Percentiles rank a stretch among this genome's conserved stretches.
These are phyloP conservation scores for Schizaphis graminum DNA, from an alignment of 2,888 invertebrate species.

Conservation along the genomic window DNA sequence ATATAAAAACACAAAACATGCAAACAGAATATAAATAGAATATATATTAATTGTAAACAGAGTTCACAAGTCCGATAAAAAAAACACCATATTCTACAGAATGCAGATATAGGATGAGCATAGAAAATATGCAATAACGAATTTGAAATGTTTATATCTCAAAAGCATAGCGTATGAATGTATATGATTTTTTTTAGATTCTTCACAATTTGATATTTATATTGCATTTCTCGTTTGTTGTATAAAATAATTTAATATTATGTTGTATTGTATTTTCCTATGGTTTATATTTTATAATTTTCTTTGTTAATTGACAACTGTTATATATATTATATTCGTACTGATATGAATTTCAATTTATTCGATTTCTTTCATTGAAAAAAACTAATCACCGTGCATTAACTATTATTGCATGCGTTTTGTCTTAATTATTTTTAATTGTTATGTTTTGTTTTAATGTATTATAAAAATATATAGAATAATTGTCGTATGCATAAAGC, in stretches of 20 bases:
- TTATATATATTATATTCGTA: neutral
- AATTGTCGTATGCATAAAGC: neutral
- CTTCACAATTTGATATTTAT: neutral
- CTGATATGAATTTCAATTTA: neutral
- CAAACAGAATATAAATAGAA: no score
- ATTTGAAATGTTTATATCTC: neutral
- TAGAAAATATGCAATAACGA: neutral
- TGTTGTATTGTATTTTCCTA: neutral
- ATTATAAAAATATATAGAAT: neutral
- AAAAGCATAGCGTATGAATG: neutral
- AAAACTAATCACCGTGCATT: neutral
- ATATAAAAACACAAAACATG: neutral
- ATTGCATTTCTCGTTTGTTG: neutral
- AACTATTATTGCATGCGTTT: neutral
- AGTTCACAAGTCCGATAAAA: neutral
- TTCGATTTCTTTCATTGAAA: neutral
- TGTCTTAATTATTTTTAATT: neutral
- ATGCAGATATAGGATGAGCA: neutral
- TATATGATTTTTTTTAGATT: neutral
- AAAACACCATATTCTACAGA: neutral
- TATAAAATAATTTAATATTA: neutral
- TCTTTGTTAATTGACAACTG: neutral
- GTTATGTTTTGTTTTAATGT: neutral
- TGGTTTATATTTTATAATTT: neutral
- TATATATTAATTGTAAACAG: neutral